phyloP scores from a whole-genome alignment of 2,797 vertebrate species.

The Lepidocolaptes lacrymiger region DNA sequence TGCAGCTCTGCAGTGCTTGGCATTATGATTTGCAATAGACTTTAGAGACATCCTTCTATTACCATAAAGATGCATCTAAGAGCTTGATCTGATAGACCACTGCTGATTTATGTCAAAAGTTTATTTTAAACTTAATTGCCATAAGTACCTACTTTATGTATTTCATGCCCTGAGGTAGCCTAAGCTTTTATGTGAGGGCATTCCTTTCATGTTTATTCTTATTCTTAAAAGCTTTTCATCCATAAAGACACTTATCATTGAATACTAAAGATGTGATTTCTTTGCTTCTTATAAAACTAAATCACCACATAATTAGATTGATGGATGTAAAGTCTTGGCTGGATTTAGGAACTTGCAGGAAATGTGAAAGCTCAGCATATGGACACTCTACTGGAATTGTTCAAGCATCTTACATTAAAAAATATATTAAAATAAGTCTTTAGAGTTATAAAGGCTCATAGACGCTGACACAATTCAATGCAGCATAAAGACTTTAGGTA shows the following conservation, averaged over 20 bases:
- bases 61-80: not conserved
- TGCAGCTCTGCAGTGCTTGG: not conserved
- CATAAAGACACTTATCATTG: not conserved
- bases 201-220: not conserved
- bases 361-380: not conserved
- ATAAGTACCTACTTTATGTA: not conserved
- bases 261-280: not conserved
- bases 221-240: not conserved
- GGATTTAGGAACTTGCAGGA: not conserved
- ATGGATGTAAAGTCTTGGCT: not conserved
- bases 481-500: not conserved
- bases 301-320: not conserved
- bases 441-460: not conserved
- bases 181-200: not conserved
- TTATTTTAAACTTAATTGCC: not conserved
- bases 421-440: not conserved
- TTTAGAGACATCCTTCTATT: not conserved
- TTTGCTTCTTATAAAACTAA: not conserved
- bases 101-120: not conserved
- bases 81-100: not conserved
- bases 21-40: not conserved
- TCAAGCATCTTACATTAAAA: not conserved
- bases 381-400: not conserved
- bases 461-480: not conserved
- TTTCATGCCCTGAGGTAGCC: not conserved